phyloP scores from a whole-genome alignment of 1,140 invertebrate genomes.

The Aphelenchoides besseyi region DNA sequence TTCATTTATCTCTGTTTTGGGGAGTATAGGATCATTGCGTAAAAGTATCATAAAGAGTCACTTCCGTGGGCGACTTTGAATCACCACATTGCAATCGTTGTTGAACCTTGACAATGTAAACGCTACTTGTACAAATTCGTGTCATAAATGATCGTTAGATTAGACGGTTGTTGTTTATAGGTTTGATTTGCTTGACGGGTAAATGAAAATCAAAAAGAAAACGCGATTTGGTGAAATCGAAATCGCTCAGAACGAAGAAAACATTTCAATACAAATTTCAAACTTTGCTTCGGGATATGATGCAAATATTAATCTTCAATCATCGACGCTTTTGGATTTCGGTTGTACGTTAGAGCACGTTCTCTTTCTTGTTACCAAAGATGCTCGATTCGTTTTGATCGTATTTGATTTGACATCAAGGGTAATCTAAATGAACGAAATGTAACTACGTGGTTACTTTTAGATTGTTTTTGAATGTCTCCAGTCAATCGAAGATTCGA shows the following conservation, averaged over 20 bases:
- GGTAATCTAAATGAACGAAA: neutral
- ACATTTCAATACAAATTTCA: neutral
- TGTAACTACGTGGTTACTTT: neutral
- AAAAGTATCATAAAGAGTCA: no score
- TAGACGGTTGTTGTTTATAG: no score
- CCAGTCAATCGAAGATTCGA: neutral
- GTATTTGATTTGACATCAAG: slow-evolving; percentile 1
- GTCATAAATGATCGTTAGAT: no score
- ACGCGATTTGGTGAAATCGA: neutral
- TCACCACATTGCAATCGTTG: no score
- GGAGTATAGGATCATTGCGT: no score
- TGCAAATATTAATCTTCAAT: neutral
- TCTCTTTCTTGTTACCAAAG: neutral
- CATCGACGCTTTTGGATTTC: neutral
- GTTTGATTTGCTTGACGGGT: no score
- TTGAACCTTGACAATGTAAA: no score
- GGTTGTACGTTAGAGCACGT: slow-evolving; percentile 1
- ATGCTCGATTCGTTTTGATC: neutral
- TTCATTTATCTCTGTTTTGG: no score
- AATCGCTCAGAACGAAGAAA: neutral
- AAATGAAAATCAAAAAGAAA: no score
- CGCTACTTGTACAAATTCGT: no score
- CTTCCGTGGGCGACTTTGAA: no score
- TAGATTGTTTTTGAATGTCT: neutral
- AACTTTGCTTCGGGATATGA: neutral